Percentiles rank a stretch among this genome's conserved stretches.
Evolutionary conservation across 2,113 vertebrate species (phyloP).

Genomic region (Sciurus niger): DNA sequence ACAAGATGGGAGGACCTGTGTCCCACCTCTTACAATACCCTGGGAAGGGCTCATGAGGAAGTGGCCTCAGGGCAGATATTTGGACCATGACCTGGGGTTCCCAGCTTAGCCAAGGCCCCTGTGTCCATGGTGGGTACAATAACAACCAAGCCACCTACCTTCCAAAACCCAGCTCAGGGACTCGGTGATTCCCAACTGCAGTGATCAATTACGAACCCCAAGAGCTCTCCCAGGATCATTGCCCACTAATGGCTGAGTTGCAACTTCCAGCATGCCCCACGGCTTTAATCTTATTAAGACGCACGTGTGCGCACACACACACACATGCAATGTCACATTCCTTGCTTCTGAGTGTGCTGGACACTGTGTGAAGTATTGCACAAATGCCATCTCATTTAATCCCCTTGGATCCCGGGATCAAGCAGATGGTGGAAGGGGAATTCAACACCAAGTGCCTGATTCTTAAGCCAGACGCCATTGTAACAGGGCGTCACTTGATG

Average conservation of each 20-base stretch:
- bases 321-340: background rate
- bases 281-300: background rate
- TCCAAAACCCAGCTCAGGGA: background rate
- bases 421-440: too few species aligned
- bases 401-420: background rate
- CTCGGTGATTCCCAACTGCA: background rate
- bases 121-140: background rate
- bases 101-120: background rate
- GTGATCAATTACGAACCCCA: background rate
- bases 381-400: background rate
- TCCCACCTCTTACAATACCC: background rate
- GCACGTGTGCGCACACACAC: background rate
- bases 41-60: background rate
- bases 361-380: background rate
- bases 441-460: background rate
- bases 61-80: background rate
- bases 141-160: background rate
- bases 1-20: background rate
- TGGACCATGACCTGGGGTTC: background rate
- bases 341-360: background rate
- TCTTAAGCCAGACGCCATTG: background rate
- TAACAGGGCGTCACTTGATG: too few species aligned
- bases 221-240: too few species aligned
- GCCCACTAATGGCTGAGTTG: background rate
- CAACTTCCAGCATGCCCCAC: background rate